Evolutionary conservation across 2,113 vertebrate species (phyloP).

Genomic region (Limanda limanda): DNA sequence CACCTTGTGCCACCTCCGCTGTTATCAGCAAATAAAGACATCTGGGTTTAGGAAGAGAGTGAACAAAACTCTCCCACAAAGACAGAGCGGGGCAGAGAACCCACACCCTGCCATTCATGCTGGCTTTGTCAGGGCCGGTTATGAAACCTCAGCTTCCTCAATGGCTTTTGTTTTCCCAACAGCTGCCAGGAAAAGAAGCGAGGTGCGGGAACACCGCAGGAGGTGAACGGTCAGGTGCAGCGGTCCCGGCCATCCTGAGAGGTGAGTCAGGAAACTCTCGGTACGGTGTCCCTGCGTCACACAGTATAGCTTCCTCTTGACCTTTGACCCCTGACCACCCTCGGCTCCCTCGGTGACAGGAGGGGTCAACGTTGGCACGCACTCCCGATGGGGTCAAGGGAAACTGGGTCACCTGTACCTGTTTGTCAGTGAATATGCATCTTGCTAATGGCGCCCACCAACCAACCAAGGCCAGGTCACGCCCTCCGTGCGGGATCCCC

Average conservation of each 20-base stretch:
- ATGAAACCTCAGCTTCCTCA: conserved; percentile 44
- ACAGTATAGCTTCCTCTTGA: conserved; percentile 29
- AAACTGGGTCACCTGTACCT: conserved; percentile 70
- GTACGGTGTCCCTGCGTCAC: conserved; percentile 32
- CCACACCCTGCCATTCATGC: conserved; percentile 44
- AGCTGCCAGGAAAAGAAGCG: conserved; percentile 16
- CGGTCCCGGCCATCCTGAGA: conserved; percentile 1
- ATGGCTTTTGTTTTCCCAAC: conserved; percentile 33
- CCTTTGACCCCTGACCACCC: conserved; percentile 16
- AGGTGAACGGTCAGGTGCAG: conserved; percentile 31
- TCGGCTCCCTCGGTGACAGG: not conserved
- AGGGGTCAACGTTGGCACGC: conserved; percentile 37
- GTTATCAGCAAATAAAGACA: conserved; percentile 50
- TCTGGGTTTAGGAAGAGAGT: conserved; percentile 3
- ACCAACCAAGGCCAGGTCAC: conserved; percentile 57
- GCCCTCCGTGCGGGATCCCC: conserved; percentile 44
- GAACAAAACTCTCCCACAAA: conserved; percentile 43
- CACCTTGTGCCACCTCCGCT: conserved; percentile 16
- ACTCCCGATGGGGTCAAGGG: conserved; percentile 52
- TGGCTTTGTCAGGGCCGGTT: conserved; percentile 44
- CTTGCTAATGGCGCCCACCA: conserved; percentile 42
- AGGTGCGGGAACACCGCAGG: not conserved
- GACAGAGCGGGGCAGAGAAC: conserved; percentile 14
- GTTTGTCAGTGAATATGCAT: conserved; percentile 29
- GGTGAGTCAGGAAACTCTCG: not conserved